Base-by-base conservation (phyloP, 1,140 invertebrate species). In the Tetramorium parvispinum region DNA sequence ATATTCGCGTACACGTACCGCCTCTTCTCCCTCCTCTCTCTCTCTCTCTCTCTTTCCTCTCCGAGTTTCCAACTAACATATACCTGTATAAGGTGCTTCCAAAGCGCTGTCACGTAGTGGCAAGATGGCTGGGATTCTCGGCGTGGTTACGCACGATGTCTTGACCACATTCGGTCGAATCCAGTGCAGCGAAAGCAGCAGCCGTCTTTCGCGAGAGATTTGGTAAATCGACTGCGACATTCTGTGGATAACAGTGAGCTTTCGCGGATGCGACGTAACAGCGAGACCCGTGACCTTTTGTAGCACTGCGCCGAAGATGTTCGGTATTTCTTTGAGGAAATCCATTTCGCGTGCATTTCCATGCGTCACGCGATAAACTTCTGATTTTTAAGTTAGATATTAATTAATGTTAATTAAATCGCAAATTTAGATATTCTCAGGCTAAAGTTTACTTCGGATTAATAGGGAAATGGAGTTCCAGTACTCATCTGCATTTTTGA, bases 401-500 rank as follows among this genome's bases (percentile, higher is more conserved):
- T 71, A 71, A 55, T 81, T 71, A 46, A 71, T 71, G 51, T 73
- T 71, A 71, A 82, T 82, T 82, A 71, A 82, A 43, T 82, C 53
- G 24, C 66, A 57, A 82, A 82, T 82, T 82, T 71, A 71, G 53
- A 71, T 71, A 40, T 82, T 57, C 51, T 57, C 51, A 37, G 11
- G 78, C 5, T 43, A 57, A 71, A 82, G 79, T 82, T 82, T 82
- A 82, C 79, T 71, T 82, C 66, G 66, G 55, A 71, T 82, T 82
- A 73, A 73, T 71, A 71, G 79, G 66, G 79, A 73, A 73, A 82
- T 82, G 66, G 66, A 82, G 66, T 82, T 82, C 79, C 53, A 43
- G 27, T 73, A 82, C 66, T 82, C 79, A 82, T 82, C 65, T 82
- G 79, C 79, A 82, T 82, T 82, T 82, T 82, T 73, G 79, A 82